phyloP scores from a whole-genome alignment of 1,140 invertebrate species.

The Cepaea nemoralis region DNA sequence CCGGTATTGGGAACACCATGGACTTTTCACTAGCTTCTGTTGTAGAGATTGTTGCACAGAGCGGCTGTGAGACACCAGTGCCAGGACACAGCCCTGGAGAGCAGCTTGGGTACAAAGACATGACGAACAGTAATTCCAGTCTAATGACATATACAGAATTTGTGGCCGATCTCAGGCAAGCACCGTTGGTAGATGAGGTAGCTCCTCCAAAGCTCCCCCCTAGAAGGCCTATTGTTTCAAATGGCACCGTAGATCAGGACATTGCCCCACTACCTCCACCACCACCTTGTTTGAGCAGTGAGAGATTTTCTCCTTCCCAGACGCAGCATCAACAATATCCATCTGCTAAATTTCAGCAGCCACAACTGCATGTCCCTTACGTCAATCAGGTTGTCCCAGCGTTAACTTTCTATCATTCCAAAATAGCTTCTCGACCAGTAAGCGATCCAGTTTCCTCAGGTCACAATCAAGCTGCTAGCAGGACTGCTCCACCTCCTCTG shows the following conservation, averaged over 20 bases:
- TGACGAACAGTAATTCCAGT: neutral
- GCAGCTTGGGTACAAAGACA: neutral
- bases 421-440: neutral
- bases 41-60: neutral
- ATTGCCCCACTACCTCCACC: slow-evolving; percentile 23
- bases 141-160: slow-evolving; percentile 31
- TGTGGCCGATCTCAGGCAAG: slow-evolving; percentile 14
- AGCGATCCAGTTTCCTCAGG: slow-evolving; percentile 4
- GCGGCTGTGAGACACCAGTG: neutral
- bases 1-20: neutral
- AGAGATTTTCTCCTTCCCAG: neutral
- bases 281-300: slow-evolving; percentile 15
- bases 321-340: neutral
- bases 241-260: slow-evolving; percentile 12
- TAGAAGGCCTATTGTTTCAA: slow-evolving; percentile 12
- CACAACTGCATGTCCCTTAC: slow-evolving; percentile 17
- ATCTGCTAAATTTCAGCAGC: neutral
- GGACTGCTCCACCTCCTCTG: slow-evolving; percentile 18
- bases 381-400: slow-evolving; percentile 21
- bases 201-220: slow-evolving; percentile 20
- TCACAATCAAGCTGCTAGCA: too few species aligned
- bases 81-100: neutral
- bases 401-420: neutral
- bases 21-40: neutral
- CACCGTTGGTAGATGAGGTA: neutral